Conservation (phyloP, 2,888 invertebrate genomes). For the Oscheius myriophilus region DNA sequence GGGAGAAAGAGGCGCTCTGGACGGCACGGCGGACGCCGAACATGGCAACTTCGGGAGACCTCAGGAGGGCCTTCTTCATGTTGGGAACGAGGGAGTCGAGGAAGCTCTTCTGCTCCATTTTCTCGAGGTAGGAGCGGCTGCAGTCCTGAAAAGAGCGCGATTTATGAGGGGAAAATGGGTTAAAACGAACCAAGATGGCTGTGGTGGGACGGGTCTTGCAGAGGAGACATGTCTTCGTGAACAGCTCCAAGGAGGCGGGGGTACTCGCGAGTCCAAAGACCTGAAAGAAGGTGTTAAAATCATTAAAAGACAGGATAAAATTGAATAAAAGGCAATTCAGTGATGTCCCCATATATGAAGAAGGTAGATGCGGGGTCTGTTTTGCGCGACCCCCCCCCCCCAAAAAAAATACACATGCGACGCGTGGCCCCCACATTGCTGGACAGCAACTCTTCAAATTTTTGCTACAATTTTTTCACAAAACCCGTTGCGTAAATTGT, state of each 20-base stretch:
- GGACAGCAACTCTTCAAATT: too few relatives aligned
- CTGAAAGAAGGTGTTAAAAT: too few relatives aligned
- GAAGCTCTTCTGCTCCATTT: constrained; percentile 73
- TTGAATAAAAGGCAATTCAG: too few relatives aligned
- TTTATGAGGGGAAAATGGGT: background rate
- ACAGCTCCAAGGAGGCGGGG: constrained; percentile 25
- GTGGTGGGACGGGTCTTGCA: constrained; percentile 36
- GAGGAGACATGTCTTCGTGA: constrained; percentile 36
- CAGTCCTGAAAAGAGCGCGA: constrained; percentile 5
- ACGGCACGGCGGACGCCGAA: constrained; percentile 56
- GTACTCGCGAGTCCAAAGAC: background rate
- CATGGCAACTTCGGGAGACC: constrained; percentile 91
- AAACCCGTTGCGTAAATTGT: too few relatives aligned
- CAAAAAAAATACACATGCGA: too few relatives aligned
- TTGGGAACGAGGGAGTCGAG: constrained; percentile 82
- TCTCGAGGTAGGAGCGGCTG: constrained; percentile 10
- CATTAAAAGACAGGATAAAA: too few relatives aligned
- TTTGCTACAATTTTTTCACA: too few relatives aligned
- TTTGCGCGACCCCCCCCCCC: too few relatives aligned
- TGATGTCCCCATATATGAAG: too few relatives aligned
- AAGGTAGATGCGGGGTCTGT: too few relatives aligned
- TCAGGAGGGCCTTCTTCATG: constrained; percentile 87
- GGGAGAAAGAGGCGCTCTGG: constrained; percentile 30
- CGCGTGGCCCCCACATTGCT: too few relatives aligned
- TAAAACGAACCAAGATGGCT: constrained; percentile 31